Conservation (phyloP, 2,113 vertebrate species). For the Cottus gobio region DNA sequence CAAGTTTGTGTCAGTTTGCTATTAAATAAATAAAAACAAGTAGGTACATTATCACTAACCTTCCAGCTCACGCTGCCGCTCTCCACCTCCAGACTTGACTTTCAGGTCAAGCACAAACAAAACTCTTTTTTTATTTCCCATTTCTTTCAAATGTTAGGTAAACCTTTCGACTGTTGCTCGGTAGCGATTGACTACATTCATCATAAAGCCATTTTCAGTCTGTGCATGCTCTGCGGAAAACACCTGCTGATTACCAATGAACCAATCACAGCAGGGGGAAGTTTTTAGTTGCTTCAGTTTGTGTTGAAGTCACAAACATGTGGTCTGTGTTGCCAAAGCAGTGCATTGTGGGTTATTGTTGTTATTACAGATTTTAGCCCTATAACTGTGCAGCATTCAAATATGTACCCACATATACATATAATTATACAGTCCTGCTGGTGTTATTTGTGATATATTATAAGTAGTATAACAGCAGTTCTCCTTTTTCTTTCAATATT, state of each 20-base stretch:
- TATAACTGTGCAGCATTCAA: background rate
- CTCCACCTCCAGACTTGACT: constrained; percentile 10
- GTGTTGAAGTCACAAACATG: background rate
- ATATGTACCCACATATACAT: background rate
- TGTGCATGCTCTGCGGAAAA: background rate
- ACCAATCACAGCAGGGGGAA: background rate
- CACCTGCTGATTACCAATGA: background rate
- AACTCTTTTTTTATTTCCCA: background rate
- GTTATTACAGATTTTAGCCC: background rate
- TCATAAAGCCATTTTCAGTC: background rate
- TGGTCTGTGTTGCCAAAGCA: no score
- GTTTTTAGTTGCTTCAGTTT: background rate
- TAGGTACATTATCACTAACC: background rate
- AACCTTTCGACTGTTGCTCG: background rate
- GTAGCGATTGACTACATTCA: background rate
- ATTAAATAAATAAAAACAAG: background rate
- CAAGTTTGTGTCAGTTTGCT: no score
- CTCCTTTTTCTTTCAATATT: background rate
- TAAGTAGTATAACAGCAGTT: background rate
- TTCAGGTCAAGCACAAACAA: background rate
- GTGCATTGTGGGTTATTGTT: background rate
- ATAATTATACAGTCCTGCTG: background rate
- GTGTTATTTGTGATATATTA: background rate
- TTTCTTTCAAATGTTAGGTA: background rate
- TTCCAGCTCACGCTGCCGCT: background rate